A percentile compares a stretch with the other conserved stretches of the same genome.
These are phyloP conservation scores for Hypercompe scribonia DNA, from an alignment of 2,888 invertebrate genomes.

Conservation along the genomic window DNA sequence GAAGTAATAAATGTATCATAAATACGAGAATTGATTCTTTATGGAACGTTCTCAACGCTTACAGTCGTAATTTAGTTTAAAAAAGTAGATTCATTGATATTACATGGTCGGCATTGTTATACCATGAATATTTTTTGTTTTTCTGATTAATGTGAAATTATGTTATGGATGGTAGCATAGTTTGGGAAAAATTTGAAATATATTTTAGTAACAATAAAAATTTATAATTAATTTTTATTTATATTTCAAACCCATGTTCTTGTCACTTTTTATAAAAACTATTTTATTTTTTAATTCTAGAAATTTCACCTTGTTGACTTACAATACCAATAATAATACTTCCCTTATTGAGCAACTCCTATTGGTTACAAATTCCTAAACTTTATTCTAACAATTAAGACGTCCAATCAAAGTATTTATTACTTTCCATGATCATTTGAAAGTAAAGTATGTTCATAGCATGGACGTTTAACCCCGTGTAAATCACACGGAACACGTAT, in stretches of 20 bases:
- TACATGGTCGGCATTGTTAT: conserved; percentile 39
- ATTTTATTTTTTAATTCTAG: not conserved
- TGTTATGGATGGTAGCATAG: conserved; percentile 24
- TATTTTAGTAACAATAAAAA: too few species aligned
- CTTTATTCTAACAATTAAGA: not conserved
- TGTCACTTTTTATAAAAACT: not conserved
- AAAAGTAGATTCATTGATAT: conserved; percentile 52
- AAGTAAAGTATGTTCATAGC: not conserved
- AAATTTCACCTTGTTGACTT: not conserved
- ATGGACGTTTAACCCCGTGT: not conserved
- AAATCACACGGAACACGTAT: not conserved
- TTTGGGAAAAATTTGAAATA: conserved; percentile 11
- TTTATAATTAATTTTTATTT: not conserved
- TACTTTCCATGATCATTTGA: not conserved
- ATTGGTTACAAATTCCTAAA: too few species aligned
- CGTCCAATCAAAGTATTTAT: not conserved
- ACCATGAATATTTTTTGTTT: conserved; percentile 12
- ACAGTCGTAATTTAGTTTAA: conserved; percentile 46
- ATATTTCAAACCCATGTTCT: not conserved
- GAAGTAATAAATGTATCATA: conserved; percentile 67
- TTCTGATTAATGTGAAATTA: conserved; percentile 22
- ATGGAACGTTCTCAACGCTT: conserved; percentile 48
- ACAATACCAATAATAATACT: too few species aligned
- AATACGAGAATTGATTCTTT: conserved; percentile 61
- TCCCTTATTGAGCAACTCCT: too few species aligned